A percentile compares a stretch with the other conserved stretches of the same genome.
phyloP scores from a whole-genome alignment of 2,797 vertebrate species.

The Xiphorhynchus erythropygius region DNA sequence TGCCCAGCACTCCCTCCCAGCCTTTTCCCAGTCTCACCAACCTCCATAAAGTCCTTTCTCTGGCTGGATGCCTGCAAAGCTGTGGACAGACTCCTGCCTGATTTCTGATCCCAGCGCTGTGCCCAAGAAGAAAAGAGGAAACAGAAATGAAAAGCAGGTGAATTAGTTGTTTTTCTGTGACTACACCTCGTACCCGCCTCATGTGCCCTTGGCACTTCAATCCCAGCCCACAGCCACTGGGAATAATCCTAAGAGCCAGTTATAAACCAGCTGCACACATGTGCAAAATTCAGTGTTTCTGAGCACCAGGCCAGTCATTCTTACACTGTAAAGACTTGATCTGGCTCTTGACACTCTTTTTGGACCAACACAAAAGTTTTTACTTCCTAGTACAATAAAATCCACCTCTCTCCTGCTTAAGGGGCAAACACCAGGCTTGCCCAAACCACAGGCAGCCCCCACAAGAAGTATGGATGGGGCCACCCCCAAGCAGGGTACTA shows the following conservation, averaged over 20 bases:
- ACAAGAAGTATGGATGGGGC: rapidly evolving
- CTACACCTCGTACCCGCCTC: neutral
- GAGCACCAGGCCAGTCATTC: neutral
- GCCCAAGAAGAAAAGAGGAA: neutral
- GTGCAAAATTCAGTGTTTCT: neutral
- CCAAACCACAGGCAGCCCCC: neutral
- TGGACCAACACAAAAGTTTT: neutral
- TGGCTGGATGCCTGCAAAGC: constrained; percentile 91
- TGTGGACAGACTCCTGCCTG: constrained; percentile 85
- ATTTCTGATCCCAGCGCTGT: constrained; percentile 96
- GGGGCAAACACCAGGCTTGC: neutral
- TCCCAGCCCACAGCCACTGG: neutral
- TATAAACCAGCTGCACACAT: rapidly evolving
- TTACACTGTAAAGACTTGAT: neutral
- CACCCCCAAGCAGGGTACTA: neutral
- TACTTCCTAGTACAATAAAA: neutral
- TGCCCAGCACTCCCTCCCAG: neutral
- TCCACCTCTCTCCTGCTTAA: neutral
- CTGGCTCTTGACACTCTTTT: neutral
- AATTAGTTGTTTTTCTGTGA: neutral
- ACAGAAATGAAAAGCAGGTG: neutral
- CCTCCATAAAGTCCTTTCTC: constrained; percentile 99
- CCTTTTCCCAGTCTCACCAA: constrained; percentile 57
- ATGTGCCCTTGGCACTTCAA: neutral
- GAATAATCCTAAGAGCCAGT: neutral